phyloP scores from a whole-genome alignment of 2,797 vertebrate genomes.

The Numenius phaeopus region DNA sequence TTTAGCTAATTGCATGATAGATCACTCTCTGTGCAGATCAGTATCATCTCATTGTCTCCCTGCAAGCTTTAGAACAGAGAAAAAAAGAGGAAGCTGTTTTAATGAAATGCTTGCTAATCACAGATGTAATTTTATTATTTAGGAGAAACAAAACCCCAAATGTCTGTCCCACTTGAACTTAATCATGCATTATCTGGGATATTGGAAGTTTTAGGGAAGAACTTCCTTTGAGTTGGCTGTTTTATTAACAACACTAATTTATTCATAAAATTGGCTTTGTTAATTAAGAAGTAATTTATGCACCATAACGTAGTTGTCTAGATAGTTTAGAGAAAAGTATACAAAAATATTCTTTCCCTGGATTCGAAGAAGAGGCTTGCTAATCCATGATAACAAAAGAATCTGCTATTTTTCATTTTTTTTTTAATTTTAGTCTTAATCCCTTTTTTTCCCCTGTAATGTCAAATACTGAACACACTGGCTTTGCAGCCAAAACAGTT shows the following conservation, averaged over 20 bases:
- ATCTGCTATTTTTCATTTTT: not conserved
- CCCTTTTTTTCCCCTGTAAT: not conserved
- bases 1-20: not conserved
- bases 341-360: not conserved
- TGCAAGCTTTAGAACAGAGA: not conserved
- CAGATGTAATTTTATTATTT: not conserved
- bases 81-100: not conserved
- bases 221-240: not conserved
- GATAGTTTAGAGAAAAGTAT: not conserved
- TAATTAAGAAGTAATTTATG: not conserved
- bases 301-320: not conserved
- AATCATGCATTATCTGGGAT: not conserved
- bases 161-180: not conserved
- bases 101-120: conserved; percentile 2
- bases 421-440: not conserved
- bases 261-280: not conserved
- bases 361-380: not conserved
- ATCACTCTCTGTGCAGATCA: not conserved
- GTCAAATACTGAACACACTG: not conserved
- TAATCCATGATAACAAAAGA: not conserved
- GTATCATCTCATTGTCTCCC: not conserved
- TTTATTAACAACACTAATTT: not conserved
- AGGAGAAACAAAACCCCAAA: not conserved
- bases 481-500: not conserved
- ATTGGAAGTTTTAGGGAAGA: not conserved